phyloP scores from a whole-genome alignment of 2,797 vertebrate genomes.

The Chelidonichthys spinosus region DNA sequence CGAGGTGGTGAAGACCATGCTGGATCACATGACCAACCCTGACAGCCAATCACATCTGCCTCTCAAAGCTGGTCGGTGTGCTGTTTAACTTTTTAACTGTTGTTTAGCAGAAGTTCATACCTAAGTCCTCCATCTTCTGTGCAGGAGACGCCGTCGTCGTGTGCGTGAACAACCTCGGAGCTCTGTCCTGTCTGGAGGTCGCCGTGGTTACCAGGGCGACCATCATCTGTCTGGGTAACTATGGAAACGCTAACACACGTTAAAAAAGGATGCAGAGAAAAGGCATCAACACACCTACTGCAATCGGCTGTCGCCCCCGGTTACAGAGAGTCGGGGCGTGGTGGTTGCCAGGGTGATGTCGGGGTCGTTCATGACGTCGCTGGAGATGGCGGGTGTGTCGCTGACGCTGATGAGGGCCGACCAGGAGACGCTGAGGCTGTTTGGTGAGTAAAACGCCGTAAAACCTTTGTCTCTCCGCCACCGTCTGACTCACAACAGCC shows the following conservation, averaged over 20 bases:
- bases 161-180: conserved; percentile 95
- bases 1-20: conserved; percentile 88
- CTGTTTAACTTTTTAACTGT: no score
- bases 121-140: not conserved
- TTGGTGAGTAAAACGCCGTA: conserved; percentile 83
- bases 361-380: conserved; percentile 93
- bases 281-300: not conserved
- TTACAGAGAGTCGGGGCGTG: conserved; percentile 84
- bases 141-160: conserved; percentile 89
- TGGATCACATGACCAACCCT: conserved; percentile 90
- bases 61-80: conserved; percentile 77
- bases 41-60: conserved; percentile 87
- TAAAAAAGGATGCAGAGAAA: not conserved
- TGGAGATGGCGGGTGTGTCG: conserved; percentile 95
- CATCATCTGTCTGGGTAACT: conserved; percentile 86
- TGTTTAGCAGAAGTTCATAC: no score
- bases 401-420: conserved; percentile 88
- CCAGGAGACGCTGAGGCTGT: conserved; percentile 84
- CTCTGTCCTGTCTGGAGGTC: conserved; percentile 93
- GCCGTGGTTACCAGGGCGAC: conserved; percentile 87
- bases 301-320: not conserved
- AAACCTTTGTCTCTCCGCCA: no score
- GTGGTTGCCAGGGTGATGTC: conserved; percentile 86
- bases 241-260: not conserved
- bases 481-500: no score